Conservation (phyloP, 2,797 vertebrate genomes). For the Fringilla coelebs region DNA sequence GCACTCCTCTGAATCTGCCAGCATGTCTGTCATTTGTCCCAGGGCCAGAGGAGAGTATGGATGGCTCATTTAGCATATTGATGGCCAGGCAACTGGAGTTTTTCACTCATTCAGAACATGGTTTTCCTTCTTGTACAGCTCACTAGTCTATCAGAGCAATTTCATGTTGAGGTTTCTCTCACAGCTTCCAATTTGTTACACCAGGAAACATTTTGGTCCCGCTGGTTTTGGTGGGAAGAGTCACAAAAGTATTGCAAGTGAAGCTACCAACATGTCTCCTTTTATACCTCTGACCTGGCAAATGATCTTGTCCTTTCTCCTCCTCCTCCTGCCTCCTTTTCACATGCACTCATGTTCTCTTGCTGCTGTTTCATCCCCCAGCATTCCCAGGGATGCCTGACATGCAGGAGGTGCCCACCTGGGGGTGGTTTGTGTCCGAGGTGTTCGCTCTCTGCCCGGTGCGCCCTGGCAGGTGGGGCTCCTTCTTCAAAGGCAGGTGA, state of each 20-base stretch:
- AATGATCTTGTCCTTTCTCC: background rate
- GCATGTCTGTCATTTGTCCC: background rate
- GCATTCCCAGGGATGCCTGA: background rate
- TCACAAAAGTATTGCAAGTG: background rate
- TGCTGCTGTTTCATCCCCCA: background rate
- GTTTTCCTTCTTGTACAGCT: background rate
- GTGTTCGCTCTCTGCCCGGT: accelerated
- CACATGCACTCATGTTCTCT: background rate
- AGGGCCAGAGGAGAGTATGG: background rate
- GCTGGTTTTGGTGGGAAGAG: background rate
- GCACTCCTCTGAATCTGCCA: background rate
- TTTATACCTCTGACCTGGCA: background rate
- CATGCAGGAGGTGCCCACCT: accelerated
- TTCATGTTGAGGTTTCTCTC: background rate
- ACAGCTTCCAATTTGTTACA: background rate
- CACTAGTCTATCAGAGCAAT: background rate
- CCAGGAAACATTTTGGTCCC: background rate
- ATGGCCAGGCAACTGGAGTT: background rate
- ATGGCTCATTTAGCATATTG: background rate
- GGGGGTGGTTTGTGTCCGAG: background rate
- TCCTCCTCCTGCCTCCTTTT: background rate
- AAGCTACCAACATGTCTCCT: background rate
- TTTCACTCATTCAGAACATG: background rate
- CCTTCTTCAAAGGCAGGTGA: background rate
- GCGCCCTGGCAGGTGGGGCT: background rate